Percentiles rank a stretch among this genome's conserved stretches.
phyloP scores from a whole-genome alignment of 2,113 vertebrate species.

The Aviceda subcristata region DNA sequence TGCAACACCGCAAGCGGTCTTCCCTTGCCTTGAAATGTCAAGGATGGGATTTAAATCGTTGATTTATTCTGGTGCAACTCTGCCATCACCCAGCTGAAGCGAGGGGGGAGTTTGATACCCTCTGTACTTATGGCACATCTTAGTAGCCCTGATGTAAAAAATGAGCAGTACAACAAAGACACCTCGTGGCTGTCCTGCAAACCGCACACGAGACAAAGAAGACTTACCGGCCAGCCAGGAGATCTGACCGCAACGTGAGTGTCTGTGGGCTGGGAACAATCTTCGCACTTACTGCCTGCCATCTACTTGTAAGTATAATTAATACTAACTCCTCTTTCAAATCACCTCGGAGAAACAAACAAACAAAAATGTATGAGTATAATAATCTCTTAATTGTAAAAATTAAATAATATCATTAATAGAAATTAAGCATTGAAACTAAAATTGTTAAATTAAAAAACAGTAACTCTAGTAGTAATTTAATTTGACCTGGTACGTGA shows the following conservation, averaged over 20 bases:
- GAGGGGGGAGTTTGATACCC: background rate
- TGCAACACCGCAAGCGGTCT: too few species aligned
- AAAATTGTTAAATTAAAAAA: background rate
- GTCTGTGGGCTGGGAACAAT: background rate
- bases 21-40: background rate
- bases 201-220: background rate
- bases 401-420: background rate
- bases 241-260: rapidly evolving
- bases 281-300: background rate
- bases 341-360: background rate
- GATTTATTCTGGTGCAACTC: background rate
- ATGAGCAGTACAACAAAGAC: constrained; percentile 60
- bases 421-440: background rate
- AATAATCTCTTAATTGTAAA: background rate
- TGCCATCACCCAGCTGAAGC: rapidly evolving
- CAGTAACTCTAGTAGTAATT: background rate
- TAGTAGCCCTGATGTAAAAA: background rate
- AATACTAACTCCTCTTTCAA: background rate
- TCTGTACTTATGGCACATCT: rapidly evolving
- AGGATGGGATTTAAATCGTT: background rate
- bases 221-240: rapidly evolving
- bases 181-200: constrained; percentile 66
- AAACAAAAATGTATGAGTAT: background rate
- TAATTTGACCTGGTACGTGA: background rate
- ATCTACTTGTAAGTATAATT: rapidly evolving